Percentiles rank a stretch among this genome's conserved stretches.
These are phyloP conservation scores for Hoplodrina ambigua DNA, from an alignment of 2,888 invertebrate genomes.

Conservation along the genomic window DNA sequence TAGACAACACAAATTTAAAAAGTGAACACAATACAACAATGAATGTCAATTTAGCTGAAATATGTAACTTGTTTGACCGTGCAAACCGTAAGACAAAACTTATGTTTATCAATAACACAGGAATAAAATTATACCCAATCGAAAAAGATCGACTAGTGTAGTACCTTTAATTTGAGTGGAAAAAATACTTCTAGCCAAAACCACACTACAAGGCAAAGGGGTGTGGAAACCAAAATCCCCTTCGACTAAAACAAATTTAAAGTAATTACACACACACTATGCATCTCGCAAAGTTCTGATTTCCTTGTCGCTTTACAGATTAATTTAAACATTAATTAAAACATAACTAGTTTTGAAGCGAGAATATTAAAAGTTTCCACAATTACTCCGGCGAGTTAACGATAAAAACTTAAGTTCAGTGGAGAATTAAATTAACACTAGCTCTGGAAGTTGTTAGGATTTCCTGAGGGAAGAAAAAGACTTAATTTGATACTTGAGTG, in stretches of 20 bases:
- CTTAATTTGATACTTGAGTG: neutral
- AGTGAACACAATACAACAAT: no score
- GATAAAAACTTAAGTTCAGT: conserved; percentile 42
- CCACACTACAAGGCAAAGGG: no score
- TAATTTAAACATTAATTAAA: conserved; percentile 54
- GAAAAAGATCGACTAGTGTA: no score
- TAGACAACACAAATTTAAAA: no score
- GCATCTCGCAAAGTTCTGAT: neutral
- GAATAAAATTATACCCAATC: no score
- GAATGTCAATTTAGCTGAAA: no score
- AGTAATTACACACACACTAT: neutral
- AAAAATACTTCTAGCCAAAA: no score
- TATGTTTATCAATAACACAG: no score
- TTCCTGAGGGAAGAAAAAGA: conserved; percentile 12
- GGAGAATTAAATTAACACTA: conserved; percentile 48
- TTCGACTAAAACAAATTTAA: neutral
- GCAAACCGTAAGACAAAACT: no score
- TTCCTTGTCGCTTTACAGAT: neutral
- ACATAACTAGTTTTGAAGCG: conserved; percentile 29
- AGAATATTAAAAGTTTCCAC: conserved; percentile 49
- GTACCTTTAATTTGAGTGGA: no score
- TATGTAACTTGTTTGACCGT: no score
- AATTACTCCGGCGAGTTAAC: conserved; percentile 23
- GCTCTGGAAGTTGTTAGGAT: conserved; percentile 36
- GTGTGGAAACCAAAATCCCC: no score